phyloP scores from a whole-genome alignment of 2,113 vertebrate genomes.

The Pterocles orientalis region DNA sequence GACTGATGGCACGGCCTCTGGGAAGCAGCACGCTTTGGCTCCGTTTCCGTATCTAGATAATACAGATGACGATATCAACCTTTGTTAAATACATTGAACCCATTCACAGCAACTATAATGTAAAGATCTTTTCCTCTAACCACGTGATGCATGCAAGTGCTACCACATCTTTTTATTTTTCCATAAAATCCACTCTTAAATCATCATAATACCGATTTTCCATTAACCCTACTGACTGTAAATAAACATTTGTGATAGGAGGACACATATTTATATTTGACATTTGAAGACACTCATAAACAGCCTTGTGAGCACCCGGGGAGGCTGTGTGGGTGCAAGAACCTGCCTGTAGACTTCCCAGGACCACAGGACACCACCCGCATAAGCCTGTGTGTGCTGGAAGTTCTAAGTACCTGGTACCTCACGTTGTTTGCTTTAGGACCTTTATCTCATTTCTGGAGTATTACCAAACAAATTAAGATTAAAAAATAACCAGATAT shows the following conservation, averaged over 20 bases:
- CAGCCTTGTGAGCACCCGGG: background rate
- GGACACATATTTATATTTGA: background rate
- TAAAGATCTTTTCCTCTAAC: background rate
- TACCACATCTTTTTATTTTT: background rate
- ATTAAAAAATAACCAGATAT: background rate
- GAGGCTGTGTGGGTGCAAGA: background rate
- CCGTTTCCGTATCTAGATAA: background rate
- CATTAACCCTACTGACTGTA: background rate
- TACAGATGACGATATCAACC: background rate
- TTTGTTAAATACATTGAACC: background rate
- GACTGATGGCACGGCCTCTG: background rate
- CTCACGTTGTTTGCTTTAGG: background rate
- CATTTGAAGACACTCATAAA: background rate
- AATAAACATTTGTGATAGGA: background rate
- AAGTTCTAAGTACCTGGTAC: background rate
- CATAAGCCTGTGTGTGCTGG: rapidly evolving
- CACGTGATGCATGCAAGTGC: rapidly evolving
- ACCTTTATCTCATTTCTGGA: background rate
- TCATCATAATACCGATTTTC: background rate
- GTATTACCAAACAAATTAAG: background rate
- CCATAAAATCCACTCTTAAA: background rate
- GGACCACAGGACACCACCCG: background rate
- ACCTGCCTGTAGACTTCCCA: background rate
- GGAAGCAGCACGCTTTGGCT: background rate
- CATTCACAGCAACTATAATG: background rate